These are phyloP conservation scores for Ochlodes sylvanus DNA, from an alignment of 2,888 invertebrate genomes.

Conservation along the genomic window DNA sequence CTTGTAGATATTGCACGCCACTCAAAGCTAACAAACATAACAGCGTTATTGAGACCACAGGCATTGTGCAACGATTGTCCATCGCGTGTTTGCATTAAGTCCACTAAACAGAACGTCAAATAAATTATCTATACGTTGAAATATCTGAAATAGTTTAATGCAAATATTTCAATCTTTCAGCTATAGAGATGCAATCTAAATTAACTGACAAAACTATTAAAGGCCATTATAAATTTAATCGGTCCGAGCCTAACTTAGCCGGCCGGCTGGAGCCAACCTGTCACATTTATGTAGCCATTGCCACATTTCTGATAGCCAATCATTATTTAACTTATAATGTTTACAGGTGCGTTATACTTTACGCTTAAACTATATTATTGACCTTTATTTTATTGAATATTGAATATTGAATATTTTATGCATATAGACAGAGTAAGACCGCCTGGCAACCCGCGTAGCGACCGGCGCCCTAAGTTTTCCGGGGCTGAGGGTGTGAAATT, in stretches of 20 bases:
- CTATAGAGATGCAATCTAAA: conserved; percentile 36
- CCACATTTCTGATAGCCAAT: conserved; percentile 32
- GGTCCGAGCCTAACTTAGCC: neutral
- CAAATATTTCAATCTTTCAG: conserved; percentile 35
- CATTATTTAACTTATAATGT: conserved; percentile 21
- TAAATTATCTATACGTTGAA: conserved; percentile 35
- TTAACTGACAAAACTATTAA: conserved; percentile 37
- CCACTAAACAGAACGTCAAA: conserved; percentile 27
- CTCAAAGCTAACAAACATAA: conserved; percentile 7
- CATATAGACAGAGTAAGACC: no score
- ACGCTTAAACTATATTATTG: conserved; percentile 3
- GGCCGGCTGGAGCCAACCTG: conserved; percentile 16
- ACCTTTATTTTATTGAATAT: neutral
- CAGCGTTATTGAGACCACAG: conserved; percentile 10
- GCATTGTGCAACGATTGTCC: conserved; percentile 25
- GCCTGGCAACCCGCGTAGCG: no score
- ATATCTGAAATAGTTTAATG: conserved; percentile 34
- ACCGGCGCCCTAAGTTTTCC: no score
- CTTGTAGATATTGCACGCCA: conserved; percentile 1
- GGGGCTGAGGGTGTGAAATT: no score
- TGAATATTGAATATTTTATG: no score
- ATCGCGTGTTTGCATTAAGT: conserved; percentile 21
- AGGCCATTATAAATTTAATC: conserved; percentile 36
- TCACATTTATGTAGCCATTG: conserved; percentile 31
- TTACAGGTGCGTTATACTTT: conserved; percentile 21